Evolutionary conservation across 2,888 invertebrate genomes (phyloP).

Genomic region (Thumatha senex): DNA sequence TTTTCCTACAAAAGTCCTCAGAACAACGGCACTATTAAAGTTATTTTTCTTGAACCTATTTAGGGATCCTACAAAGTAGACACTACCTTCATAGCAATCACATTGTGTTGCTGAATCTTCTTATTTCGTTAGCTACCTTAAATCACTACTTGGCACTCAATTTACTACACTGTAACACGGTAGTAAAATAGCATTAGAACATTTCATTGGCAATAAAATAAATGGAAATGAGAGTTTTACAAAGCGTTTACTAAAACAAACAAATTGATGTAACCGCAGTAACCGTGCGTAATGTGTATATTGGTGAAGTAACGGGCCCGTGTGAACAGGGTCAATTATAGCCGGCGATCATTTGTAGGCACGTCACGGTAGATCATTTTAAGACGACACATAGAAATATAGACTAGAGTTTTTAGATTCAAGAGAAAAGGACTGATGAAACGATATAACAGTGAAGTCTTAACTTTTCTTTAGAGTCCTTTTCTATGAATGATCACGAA

Average conservation of each 20-base stretch:
- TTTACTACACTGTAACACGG: background rate
- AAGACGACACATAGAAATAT: constrained; percentile 15
- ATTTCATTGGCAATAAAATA: constrained; percentile 2
- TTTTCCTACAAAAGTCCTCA: too few species aligned
- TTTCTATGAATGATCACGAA: too few species aligned
- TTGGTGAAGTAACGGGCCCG: constrained; percentile 34
- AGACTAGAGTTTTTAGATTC: too few species aligned
- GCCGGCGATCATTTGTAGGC: constrained; percentile 26
- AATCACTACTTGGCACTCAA: background rate
- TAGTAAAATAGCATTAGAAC: background rate
- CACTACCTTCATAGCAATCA: too few species aligned
- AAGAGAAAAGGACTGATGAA: too few species aligned
- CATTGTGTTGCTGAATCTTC: too few species aligned
- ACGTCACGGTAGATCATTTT: constrained; percentile 19
- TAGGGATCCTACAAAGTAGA: too few species aligned
- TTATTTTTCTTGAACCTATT: too few species aligned
- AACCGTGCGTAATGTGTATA: constrained; percentile 19
- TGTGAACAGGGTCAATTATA: constrained; percentile 49
- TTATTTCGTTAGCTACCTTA: background rate
- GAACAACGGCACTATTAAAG: too few species aligned
- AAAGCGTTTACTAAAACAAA: constrained; percentile 4
- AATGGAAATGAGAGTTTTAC: constrained; percentile 1
- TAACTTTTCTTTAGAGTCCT: too few species aligned
- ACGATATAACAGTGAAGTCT: too few species aligned
- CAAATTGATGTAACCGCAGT: constrained; percentile 6